Base-by-base conservation (phyloP, 2,797 vertebrate genomes). In the Hippoglossus hippoglossus region DNA sequence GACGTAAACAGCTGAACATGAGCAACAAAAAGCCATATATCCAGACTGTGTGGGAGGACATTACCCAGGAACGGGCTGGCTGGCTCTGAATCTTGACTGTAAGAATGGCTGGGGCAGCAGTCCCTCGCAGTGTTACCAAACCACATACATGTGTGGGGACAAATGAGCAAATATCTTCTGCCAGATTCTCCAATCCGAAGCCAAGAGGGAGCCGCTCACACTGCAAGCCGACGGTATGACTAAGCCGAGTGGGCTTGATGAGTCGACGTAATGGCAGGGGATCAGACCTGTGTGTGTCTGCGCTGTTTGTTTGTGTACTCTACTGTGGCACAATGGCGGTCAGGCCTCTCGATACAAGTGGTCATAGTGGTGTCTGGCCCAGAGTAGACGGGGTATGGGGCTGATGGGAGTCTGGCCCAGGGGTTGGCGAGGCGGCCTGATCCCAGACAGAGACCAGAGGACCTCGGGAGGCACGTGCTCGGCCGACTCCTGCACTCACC, bases 111-210 rank as follows among this genome's bases (percentile, higher is more conserved):
- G 76, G 88, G 81, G 81, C 82, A 81, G 84, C 86, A 74, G 89
- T 90, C 86, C 85, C 80, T 81, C 36, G 81, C 84, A 85, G 87
- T 67, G 56, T 89, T 89, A 88, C 91, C 89, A 92, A 93, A 92
- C 92, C 90, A 86, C 90, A 91, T 89, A 86, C 90, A 92, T 91
- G 90, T 91, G 90, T 89, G 88, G 87, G 91, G 91, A 93, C 91
- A 91, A 91, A 93, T 93, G 91, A 93, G 88, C 87, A 90, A 92
- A 91, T 85, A 77, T 91, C 88, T 87, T 87, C 72, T 88, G 91
- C 89, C 91, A 92, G 89, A 91, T 79, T 72, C 79, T 83, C 77
- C 60, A 22, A 22, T 85, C 63, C 73, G 46, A 75, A 85, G 90
- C 91, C 91, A 89, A 86, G 81, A 91, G 44, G 77, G 84, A 92